phyloP scores from a whole-genome alignment of 2,888 invertebrate species.

The Mythimna pallens region DNA sequence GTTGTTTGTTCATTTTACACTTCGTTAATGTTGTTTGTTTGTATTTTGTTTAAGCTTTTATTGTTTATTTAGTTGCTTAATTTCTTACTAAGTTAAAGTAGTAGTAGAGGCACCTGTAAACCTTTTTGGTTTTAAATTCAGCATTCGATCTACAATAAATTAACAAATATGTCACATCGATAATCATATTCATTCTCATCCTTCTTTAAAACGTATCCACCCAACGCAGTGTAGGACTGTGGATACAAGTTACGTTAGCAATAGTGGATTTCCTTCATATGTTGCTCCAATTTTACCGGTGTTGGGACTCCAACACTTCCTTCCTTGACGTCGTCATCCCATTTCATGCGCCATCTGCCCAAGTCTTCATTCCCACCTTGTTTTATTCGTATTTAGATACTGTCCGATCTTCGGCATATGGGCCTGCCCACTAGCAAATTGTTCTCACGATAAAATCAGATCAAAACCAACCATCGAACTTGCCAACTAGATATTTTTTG shows the following conservation, averaged over 20 bases:
- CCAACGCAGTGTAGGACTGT: not conserved
- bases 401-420: not conserved
- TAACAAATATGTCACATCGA: too few relatives aligned
- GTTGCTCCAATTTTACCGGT: not conserved
- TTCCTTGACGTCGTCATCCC: not conserved
- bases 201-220: not conserved
- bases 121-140: not conserved
- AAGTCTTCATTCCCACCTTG: not conserved
- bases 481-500: not conserved
- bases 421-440: not conserved
- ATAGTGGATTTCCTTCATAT: not conserved
- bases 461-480: not conserved
- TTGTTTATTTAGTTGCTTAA: not conserved
- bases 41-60: not conserved
- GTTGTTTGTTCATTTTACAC: conserved; percentile 19
- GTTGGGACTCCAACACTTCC: not conserved
- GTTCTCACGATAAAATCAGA: not conserved
- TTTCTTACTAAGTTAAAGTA: not conserved
- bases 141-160: not conserved
- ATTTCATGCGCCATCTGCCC: not conserved
- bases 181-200: too few relatives aligned
- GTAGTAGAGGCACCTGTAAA: not conserved
- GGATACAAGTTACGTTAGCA: not conserved
- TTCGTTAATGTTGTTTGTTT: conserved; percentile 7
- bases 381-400: not conserved